phyloP scores from a whole-genome alignment of 2,113 vertebrate genomes.

The Myrmophylax atrothorax region DNA sequence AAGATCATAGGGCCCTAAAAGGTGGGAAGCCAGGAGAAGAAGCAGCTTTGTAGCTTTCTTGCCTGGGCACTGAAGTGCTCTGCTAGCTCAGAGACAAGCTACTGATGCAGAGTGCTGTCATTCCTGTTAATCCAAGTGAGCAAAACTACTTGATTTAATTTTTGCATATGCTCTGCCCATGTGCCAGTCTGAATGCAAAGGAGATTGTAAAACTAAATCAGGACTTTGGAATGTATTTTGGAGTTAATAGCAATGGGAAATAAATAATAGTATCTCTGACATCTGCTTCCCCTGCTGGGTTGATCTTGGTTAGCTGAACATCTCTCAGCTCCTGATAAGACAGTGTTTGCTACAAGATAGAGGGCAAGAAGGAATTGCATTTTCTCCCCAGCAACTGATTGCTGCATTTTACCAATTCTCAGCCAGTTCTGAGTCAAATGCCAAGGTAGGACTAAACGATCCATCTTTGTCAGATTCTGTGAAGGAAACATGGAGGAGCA shows the following conservation, averaged over 20 bases:
- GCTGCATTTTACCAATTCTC: background rate
- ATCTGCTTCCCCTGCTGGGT: background rate
- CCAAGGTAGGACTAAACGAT: background rate
- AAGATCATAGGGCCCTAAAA: background rate
- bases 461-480: background rate
- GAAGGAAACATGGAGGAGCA: background rate
- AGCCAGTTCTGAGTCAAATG: background rate
- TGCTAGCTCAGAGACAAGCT: background rate
- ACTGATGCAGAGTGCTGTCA: background rate
- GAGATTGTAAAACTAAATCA: background rate
- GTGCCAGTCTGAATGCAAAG: background rate
- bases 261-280: background rate
- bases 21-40: background rate
- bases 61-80: background rate
- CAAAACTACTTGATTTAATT: background rate
- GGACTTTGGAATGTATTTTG: background rate
- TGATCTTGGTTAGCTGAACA: background rate
- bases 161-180: background rate
- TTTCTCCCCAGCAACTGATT: background rate
- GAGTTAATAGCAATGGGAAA: background rate
- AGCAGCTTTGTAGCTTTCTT: background rate
- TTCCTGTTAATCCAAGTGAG: background rate
- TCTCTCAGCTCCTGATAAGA: background rate
- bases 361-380: background rate
- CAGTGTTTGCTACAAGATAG: background rate